Evolutionary conservation across 2,888 invertebrate genomes (phyloP), one percentile per base, ranked within the genome.

Genomic region (Orchesella flavescens): DNA sequence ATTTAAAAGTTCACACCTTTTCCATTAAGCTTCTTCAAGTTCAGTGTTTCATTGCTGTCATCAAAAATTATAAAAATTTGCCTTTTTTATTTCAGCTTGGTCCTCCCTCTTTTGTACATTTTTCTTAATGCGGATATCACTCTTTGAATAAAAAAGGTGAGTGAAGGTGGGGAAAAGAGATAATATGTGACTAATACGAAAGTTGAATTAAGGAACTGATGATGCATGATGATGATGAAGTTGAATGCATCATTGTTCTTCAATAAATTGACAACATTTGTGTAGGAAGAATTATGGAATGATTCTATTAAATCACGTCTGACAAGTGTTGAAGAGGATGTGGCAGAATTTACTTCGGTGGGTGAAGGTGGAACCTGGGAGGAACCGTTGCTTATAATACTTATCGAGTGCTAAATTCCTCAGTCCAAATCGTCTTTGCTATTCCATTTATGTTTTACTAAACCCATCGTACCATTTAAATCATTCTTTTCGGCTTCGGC

Each of bases 1-100:
- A 44, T 66, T 44, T 15, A 12, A 17, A 66, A 57, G 61, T 61
- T 73, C 44, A 72, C 73, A 59, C 73, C 59, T 59, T 61, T 73
- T 73, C 61, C 34, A 73, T 46, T 73, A 59, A 59, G 21, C 21
- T 59, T 49, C n/a, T n/a, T n/a, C n/a, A 3, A 49, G 49, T 49
- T 15, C 12, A 49, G n/a, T n/a, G 49, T n/a, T 49, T 49, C 49
- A n/a, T 17, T 10, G 53, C n/a, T 53, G 10, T 57, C 57, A 57
- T 57, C 57, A 57, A 57, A 57, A 19, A 21, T 34, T 34, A 21
- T 19, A 1, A 57, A 17, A 17, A 53, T 13, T 53, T 53, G 53
- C n/a, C 15, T 34, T 44, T 68, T 68, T 68, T 15, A 46, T 49
- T n/a, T 7, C 10, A 12, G n/a, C 13, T 61, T 61, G 49, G 1